Percentiles rank a stretch among this genome's conserved stretches.
Conservation (phyloP, 2,888 invertebrate species). For the Clitarchus hookeri region DNA sequence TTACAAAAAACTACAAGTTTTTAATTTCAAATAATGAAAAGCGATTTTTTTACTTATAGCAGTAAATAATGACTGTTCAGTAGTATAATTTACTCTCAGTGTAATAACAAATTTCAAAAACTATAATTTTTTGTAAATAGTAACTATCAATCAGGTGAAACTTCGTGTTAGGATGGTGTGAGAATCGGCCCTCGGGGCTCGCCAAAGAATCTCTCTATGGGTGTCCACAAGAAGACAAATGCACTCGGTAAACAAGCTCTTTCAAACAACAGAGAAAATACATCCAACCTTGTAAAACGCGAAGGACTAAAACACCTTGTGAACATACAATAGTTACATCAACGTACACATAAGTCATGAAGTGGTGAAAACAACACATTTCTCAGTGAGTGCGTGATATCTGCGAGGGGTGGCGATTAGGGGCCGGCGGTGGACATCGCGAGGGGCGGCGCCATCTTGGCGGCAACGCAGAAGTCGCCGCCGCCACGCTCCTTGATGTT, state of each 20-base stretch:
- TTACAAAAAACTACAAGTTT: constrained; percentile 3
- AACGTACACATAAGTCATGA: background rate
- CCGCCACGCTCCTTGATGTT: constrained; percentile 50
- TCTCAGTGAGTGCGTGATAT: too few relatives aligned
- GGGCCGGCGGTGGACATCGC: constrained; percentile 19
- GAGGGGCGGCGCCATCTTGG: constrained; percentile 18
- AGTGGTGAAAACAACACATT: too few relatives aligned
- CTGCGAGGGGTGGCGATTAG: background rate
- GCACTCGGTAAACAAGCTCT: constrained; percentile 7
- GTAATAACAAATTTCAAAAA: constrained; percentile 9
- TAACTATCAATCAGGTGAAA: constrained; percentile 9
- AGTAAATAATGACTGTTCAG: background rate
- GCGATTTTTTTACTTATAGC: constrained; percentile 14
- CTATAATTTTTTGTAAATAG: constrained; percentile 14
- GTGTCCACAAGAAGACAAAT: background rate
- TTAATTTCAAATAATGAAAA: background rate
- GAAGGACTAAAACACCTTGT: background rate
- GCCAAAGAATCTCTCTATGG: background rate
- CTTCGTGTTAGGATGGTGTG: background rate
- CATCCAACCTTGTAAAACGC: background rate
- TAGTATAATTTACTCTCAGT: constrained; percentile 9
- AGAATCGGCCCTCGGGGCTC: background rate
- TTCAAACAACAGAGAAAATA: constrained; percentile 8
- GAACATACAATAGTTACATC: constrained; percentile 14
- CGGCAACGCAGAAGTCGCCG: constrained; percentile 54